Evolutionary conservation across 2,113 vertebrate genomes (phyloP), one percentile per base, ranked within the genome.

Genomic region (Micronycteris hirsuta): DNA sequence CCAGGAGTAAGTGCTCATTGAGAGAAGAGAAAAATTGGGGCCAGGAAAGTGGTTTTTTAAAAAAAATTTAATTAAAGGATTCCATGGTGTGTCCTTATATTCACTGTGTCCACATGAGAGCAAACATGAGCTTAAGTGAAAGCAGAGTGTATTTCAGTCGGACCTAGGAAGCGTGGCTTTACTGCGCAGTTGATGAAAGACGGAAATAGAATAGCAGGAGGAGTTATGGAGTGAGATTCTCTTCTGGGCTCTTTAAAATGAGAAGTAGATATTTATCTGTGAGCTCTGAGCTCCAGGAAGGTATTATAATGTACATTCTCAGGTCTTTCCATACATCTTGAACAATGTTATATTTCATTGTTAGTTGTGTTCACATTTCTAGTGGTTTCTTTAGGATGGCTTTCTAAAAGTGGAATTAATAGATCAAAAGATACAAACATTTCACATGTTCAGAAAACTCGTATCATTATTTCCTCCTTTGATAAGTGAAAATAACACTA

Each of bases 401-500:
- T 93, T 96, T 76, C 67, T 90, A 73, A 12, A 95, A 77, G 10
- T 71, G 28, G 24, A 96, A 89, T 95, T 91, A 49, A 81, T 43
- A 28, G 7, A 58, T 92, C 24, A 77, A 65, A 94, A 93, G 13
- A 31, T 49, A 54, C 13, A 61, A 80, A 61, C 43, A 80, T 89
- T 70, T 89, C 49, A 26, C 78, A 74, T 28, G 7, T 93, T 73
- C 49, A 73, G 36, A 93, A 91, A 94, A 67, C 31, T 56, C 2
- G 0, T 19, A 22, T 81, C n/a, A 43, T 2, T 61, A 58, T 92
- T 81, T 65, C 45, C 56, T 85, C 22, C 68, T 70, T 76, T 77
- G 58, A 33, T 83, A 80, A 67, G 31, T 67, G 28, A 82, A 94
- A 89, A 41, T 17, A 16, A 2, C 31, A 81, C 16, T 33, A n/a